A percentile compares a stretch with the other conserved stretches of the same genome.
Evolutionary conservation across 2,113 vertebrate species (phyloP).

Genomic region (Orycteropus afer): DNA sequence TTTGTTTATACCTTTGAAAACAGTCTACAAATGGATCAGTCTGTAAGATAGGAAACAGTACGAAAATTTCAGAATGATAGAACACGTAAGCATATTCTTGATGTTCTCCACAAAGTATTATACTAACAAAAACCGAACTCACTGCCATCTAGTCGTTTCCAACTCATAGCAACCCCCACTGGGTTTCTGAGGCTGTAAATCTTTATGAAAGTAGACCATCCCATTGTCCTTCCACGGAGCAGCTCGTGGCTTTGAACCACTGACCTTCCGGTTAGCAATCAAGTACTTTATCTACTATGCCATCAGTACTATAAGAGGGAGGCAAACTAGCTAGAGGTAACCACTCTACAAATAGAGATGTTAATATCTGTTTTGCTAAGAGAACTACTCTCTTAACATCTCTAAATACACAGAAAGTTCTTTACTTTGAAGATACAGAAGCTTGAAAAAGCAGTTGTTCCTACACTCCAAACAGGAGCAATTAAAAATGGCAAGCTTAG

Average conservation of each 20-base stretch:
- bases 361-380: neutral
- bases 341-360: neutral
- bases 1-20: too few species aligned
- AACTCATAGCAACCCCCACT: too few species aligned
- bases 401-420: neutral
- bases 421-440: neutral
- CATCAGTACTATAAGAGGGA: neutral
- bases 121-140: too few species aligned
- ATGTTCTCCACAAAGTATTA: neutral
- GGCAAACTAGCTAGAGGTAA: neutral
- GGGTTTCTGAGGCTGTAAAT: too few species aligned
- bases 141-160: too few species aligned
- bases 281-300: too few species aligned
- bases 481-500: neutral
- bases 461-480: neutral
- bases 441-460: neutral
- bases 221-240: too few species aligned
- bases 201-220: too few species aligned
- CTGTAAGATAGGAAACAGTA: neutral
- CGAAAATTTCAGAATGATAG: neutral
- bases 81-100: neutral
- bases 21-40: neutral
- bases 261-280: too few species aligned
- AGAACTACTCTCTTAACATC: neutral
- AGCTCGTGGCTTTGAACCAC: too few species aligned